Conservation (phyloP, 1,140 invertebrate genomes). For the Drosophila kepulauana region DNA sequence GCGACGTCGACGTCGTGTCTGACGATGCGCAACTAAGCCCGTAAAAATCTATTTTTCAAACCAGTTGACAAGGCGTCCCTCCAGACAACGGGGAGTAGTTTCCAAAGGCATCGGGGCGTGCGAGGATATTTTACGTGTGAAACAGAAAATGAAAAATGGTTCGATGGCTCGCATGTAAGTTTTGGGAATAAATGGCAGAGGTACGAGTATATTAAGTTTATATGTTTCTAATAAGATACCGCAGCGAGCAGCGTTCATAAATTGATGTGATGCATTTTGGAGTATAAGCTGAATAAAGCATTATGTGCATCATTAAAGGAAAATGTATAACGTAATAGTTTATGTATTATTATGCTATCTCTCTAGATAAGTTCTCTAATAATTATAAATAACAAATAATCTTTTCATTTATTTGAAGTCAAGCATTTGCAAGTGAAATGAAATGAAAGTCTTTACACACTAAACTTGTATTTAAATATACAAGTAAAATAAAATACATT, state of each 20-base stretch:
- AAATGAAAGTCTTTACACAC: too few relatives aligned
- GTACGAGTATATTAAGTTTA: constrained; percentile 35
- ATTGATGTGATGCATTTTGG: constrained; percentile 3
- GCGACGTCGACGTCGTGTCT: constrained; percentile 58
- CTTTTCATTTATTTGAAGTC: too few relatives aligned
- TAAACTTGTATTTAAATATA: too few relatives aligned
- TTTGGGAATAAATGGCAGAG: constrained; percentile 23
- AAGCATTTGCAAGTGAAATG: too few relatives aligned
- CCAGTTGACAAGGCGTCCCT: constrained; percentile 75
- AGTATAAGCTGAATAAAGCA: neutral
- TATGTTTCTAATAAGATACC: constrained; percentile 43
- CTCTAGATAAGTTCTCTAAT: too few relatives aligned
- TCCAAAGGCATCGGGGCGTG: constrained; percentile 40
- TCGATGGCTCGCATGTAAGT: constrained; percentile 17
- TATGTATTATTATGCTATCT: too few relatives aligned
- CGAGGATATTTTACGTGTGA: constrained; percentile 48
- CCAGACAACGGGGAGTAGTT: constrained; percentile 31
- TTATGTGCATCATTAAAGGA: too few relatives aligned
- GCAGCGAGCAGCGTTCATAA: constrained; percentile 27
- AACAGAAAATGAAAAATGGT: constrained; percentile 50
- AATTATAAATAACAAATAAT: too few relatives aligned
- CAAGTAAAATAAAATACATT: too few relatives aligned
- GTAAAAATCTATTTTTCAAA: constrained; percentile 83
- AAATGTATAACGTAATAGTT: too few relatives aligned
- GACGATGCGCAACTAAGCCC: constrained; percentile 82